Conservation (phyloP, 2,113 vertebrate species). For the Nanorana parkeri region DNA sequence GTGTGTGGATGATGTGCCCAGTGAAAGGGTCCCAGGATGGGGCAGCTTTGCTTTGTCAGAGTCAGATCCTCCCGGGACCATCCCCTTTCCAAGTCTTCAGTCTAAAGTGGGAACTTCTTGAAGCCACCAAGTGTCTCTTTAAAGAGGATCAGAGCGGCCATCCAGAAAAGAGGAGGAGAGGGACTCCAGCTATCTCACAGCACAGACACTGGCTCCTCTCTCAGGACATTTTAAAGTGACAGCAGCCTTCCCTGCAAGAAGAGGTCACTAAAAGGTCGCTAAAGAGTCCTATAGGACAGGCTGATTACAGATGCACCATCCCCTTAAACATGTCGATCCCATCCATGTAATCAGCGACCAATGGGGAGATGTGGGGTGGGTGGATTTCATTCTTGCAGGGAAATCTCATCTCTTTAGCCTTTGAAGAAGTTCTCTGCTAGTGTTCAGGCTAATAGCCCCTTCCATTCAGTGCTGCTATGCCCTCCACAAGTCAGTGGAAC, state of each 20-base stretch:
- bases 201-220: slow-evolving; percentile 74
- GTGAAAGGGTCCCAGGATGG: slow-evolving; percentile 13
- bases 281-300: slow-evolving; percentile 75
- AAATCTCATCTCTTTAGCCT: slow-evolving; percentile 62
- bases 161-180: slow-evolving; percentile 66
- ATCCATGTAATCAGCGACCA: slow-evolving; percentile 65
- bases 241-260: slow-evolving; percentile 82
- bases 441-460: neutral
- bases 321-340: slow-evolving; percentile 69
- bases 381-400: slow-evolving; percentile 63
- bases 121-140: slow-evolving; percentile 75
- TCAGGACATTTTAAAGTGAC: slow-evolving; percentile 88
- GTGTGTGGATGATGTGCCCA: neutral
- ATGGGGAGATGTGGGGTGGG: slow-evolving; percentile 64
- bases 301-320: slow-evolving; percentile 70
- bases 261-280: slow-evolving; percentile 89
- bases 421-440: no score
- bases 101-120: slow-evolving; percentile 66
- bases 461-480: neutral
- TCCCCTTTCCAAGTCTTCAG: slow-evolving; percentile 62
- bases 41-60: slow-evolving; percentile 38
- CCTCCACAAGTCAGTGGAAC: neutral
- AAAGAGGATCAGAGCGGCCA: slow-evolving; percentile 74
- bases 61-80: slow-evolving; percentile 64
- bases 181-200: slow-evolving; percentile 69